These are phyloP conservation scores for Empidonax traillii DNA, from an alignment of 2,113 vertebrate genomes.

Conservation along the genomic window DNA sequence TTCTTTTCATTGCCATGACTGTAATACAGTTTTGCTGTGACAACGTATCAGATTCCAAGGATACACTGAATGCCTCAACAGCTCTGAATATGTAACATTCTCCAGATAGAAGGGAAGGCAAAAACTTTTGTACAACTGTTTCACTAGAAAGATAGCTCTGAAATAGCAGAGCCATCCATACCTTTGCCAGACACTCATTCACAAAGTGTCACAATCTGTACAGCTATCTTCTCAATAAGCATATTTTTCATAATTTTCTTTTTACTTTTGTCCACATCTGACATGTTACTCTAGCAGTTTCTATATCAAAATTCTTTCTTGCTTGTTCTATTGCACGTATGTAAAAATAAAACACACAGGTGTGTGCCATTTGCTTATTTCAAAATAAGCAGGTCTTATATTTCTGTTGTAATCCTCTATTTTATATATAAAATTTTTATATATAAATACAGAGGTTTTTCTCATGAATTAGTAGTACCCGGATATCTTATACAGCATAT, in stretches of 20 bases:
- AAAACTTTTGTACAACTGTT: background rate
- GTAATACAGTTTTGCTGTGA: background rate
- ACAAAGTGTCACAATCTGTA: background rate
- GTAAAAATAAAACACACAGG: slow-evolving; percentile 10
- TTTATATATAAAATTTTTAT: too few relatives aligned
- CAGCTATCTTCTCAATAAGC: background rate
- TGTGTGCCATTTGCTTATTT: slow-evolving; percentile 8
- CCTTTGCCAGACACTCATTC: background rate
- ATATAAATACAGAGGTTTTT: background rate
- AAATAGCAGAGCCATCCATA: background rate
- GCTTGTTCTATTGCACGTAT: background rate
- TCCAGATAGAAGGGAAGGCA: background rate
- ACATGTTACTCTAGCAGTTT: background rate
- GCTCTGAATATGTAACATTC: background rate
- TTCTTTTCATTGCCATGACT: background rate
- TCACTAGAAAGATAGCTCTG: background rate
- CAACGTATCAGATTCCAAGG: background rate
- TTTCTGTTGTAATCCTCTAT: too few relatives aligned
- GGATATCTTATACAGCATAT: background rate
- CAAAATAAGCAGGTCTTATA: background rate
- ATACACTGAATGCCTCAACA: background rate
- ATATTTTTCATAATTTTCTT: background rate
- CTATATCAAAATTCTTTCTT: background rate
- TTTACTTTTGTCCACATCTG: background rate
- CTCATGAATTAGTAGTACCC: slow-evolving; percentile 1